A percentile compares a stretch with the other conserved stretches of the same genome.
These are phyloP conservation scores for Hirtodrosophila confusa DNA, from an alignment of 2,888 invertebrate genomes.

Conservation along the genomic window DNA sequence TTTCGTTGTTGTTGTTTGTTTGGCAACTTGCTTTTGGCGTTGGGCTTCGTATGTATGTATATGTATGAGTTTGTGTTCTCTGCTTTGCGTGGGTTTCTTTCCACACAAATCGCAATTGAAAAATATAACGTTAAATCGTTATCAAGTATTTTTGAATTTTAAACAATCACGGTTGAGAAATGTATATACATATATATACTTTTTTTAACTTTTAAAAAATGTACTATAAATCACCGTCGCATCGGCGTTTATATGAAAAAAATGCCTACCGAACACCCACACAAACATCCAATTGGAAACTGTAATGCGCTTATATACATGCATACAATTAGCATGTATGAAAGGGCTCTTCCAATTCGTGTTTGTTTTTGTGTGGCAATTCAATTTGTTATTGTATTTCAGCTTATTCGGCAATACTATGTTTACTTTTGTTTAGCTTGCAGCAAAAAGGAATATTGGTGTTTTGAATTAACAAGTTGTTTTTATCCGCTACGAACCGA, in stretches of 20 bases:
- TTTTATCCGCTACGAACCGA: slow-evolving; percentile 47
- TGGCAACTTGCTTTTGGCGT: slow-evolving; percentile 56
- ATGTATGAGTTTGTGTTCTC: slow-evolving; percentile 21
- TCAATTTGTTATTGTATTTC: slow-evolving; percentile 6
- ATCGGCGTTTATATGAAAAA: slow-evolving; percentile 22
- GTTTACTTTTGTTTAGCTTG: slow-evolving; percentile 18
- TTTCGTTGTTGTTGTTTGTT: slow-evolving; percentile 52
- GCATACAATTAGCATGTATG: slow-evolving; percentile 37
- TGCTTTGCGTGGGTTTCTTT: slow-evolving; percentile 36
- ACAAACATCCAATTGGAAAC: slow-evolving; percentile 28
- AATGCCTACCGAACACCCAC: slow-evolving; percentile 33
- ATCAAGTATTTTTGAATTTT: neutral
- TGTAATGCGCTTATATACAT: slow-evolving; percentile 48
- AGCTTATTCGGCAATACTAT: slow-evolving; percentile 5
- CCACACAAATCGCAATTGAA: slow-evolving; percentile 43
- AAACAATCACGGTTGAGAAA: slow-evolving; percentile 31
- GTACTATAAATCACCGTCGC: slow-evolving; percentile 17
- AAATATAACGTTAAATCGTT: slow-evolving; percentile 16
- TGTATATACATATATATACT: neutral
- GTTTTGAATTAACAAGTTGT: slow-evolving; percentile 23
- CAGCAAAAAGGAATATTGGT: slow-evolving; percentile 19
- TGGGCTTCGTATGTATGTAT: slow-evolving; percentile 37
- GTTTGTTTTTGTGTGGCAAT: neutral
- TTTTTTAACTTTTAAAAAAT: slow-evolving; percentile 40
- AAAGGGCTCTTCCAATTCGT: slow-evolving; percentile 31